Conservation (phyloP, 2,888 invertebrate genomes). For the Leucozona laternaria region DNA sequence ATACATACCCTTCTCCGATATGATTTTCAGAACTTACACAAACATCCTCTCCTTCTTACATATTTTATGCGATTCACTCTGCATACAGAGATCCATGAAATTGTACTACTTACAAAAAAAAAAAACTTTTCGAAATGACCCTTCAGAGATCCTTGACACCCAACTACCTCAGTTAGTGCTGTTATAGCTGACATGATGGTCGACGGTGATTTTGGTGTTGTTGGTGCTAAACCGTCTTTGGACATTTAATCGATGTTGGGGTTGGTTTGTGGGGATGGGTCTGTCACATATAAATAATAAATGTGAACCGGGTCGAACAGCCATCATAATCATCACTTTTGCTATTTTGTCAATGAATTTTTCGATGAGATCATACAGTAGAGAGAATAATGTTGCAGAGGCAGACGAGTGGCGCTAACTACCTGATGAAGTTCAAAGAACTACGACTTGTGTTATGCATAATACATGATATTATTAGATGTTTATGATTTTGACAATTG, state of each 20-base stretch:
- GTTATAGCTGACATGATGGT: neutral
- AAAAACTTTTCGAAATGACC: neutral
- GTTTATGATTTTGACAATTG: neutral
- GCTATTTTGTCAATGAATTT: neutral
- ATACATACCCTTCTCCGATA: too few relatives aligned
- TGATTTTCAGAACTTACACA: too few relatives aligned
- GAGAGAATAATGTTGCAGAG: neutral
- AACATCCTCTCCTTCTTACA: too few relatives aligned
- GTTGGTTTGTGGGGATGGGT: neutral
- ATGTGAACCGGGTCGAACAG: neutral
- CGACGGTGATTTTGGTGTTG: neutral
- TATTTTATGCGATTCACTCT: neutral
- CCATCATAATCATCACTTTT: neutral
- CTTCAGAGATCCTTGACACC: constrained; percentile 19
- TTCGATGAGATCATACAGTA: neutral
- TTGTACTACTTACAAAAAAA: too few relatives aligned
- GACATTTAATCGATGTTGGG: neutral
- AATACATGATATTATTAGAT: neutral
- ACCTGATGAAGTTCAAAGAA: constrained; percentile 1
- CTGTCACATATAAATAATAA: constrained; percentile 9
- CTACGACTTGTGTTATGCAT: neutral
- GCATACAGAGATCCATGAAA: neutral
- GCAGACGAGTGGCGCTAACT: neutral
- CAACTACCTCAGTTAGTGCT: neutral
- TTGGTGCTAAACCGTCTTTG: neutral